Percentiles rank a stretch among this genome's conserved stretches.
Evolutionary conservation across 2,888 invertebrate species (phyloP).

Genomic region (Tortricodes alternella): DNA sequence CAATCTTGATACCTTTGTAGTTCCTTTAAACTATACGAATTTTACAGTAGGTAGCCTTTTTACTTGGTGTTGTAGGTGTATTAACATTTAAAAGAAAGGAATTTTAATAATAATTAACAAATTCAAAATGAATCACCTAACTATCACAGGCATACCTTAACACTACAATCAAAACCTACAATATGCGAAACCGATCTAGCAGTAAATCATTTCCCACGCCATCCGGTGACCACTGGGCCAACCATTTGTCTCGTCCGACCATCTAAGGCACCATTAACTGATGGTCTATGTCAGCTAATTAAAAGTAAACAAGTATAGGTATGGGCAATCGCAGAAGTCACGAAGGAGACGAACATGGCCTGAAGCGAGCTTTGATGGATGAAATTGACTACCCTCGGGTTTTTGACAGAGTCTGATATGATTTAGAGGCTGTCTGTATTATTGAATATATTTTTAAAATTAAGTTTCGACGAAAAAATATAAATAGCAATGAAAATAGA

Average conservation of each 20-base stretch:
- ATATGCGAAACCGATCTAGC: constrained; percentile 27
- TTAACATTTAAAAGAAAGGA: too few species aligned
- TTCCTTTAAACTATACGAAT: too few species aligned
- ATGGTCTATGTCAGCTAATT: constrained; percentile 66
- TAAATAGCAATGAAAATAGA: too few species aligned
- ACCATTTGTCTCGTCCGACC: constrained; percentile 51
- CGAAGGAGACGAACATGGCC: constrained; percentile 59
- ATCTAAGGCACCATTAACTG: constrained; percentile 49
- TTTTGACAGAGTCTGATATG: constrained; percentile 41
- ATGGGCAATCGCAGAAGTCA: constrained; percentile 70
- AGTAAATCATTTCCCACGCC: constrained; percentile 69
- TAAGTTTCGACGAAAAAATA: too few species aligned
- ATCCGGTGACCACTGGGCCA: constrained; percentile 39
- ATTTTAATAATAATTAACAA: too few species aligned
- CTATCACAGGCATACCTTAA: constrained; percentile 9
- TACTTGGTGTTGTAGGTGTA: too few species aligned
- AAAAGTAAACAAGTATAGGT: constrained; percentile 64
- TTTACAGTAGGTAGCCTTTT: too few species aligned
- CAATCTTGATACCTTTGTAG: too few species aligned
- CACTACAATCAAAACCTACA: constrained; percentile 20
- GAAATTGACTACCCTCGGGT: constrained; percentile 53
- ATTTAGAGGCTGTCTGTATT: constrained; percentile 4
- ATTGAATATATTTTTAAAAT: not conserved
- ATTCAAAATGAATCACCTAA: too few species aligned
- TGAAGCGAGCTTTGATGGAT: constrained; percentile 67